Conservation (phyloP, 2,888 invertebrate genomes). For the Spisula subtruncata region DNA sequence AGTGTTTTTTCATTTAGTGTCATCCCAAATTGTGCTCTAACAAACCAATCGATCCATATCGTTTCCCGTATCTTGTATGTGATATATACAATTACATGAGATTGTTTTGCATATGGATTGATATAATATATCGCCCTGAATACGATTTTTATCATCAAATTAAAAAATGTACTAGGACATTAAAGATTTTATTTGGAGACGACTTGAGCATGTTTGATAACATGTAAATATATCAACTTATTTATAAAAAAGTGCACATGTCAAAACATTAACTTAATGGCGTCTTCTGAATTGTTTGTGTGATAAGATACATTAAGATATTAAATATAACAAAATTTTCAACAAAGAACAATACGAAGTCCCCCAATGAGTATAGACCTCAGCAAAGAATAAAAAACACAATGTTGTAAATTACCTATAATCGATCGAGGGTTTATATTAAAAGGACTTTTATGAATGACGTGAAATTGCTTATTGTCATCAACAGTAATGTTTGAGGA, state of each 20-base stretch:
- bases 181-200: too few species aligned
- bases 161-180: too few species aligned
- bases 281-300: neutral
- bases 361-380: neutral
- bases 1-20: too few species aligned
- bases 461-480: neutral
- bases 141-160: too few species aligned
- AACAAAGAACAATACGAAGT: neutral
- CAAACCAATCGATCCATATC: too few species aligned
- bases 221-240: too few species aligned
- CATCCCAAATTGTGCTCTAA: too few species aligned
- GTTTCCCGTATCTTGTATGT: too few species aligned
- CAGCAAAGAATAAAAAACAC: neutral
- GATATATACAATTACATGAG: too few species aligned
- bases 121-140: too few species aligned
- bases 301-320: slow-evolving; percentile 1
- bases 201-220: too few species aligned
- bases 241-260: neutral
- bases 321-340: neutral
- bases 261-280: neutral
- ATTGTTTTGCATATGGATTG: too few species aligned
- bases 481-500: neutral
- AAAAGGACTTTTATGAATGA: slow-evolving; percentile 17
- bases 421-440: neutral
- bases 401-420: neutral